phyloP scores from a whole-genome alignment of 1,140 invertebrate species.

The Penaeus vannamei region DNA sequence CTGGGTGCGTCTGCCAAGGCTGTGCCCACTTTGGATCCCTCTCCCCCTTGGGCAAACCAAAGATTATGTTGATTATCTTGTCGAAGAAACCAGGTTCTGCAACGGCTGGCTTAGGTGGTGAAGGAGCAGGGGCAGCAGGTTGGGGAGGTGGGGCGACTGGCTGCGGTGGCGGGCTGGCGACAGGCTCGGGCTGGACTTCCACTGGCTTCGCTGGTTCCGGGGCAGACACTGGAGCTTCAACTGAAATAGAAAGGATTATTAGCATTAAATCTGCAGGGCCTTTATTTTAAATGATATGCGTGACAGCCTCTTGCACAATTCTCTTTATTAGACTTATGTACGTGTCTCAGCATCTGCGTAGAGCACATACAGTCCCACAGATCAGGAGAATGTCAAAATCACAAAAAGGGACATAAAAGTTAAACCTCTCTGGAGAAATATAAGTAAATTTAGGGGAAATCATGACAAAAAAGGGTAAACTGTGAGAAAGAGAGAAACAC shows the following conservation, averaged over 20 bases:
- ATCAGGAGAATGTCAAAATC: too few relatives aligned
- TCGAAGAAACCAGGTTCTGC: neutral
- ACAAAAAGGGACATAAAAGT: too few relatives aligned
- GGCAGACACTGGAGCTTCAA: neutral
- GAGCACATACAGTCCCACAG: too few relatives aligned
- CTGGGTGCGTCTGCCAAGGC: constrained; percentile 46
- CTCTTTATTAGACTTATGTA: too few relatives aligned
- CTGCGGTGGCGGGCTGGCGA: neutral
- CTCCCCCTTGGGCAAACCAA: neutral
- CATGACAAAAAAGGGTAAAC: too few relatives aligned
- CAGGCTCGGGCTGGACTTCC: neutral
- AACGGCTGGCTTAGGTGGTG: neutral
- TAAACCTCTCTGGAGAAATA: too few relatives aligned
- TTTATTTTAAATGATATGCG: too few relatives aligned
- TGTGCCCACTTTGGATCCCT: constrained; percentile 34
- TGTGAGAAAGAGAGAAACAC: too few relatives aligned
- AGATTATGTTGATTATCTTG: neutral
- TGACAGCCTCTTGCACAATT: too few relatives aligned
- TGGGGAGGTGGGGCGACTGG: neutral
- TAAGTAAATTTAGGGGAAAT: too few relatives aligned
- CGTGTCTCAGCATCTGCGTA: too few relatives aligned
- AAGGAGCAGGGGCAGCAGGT: neutral
- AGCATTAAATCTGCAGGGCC: too few relatives aligned
- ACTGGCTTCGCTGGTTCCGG: neutral
- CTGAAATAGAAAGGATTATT: neutral